These are phyloP conservation scores for Heterodera schachtii DNA, from an alignment of 1,140 invertebrate species.

Conservation along the genomic window DNA sequence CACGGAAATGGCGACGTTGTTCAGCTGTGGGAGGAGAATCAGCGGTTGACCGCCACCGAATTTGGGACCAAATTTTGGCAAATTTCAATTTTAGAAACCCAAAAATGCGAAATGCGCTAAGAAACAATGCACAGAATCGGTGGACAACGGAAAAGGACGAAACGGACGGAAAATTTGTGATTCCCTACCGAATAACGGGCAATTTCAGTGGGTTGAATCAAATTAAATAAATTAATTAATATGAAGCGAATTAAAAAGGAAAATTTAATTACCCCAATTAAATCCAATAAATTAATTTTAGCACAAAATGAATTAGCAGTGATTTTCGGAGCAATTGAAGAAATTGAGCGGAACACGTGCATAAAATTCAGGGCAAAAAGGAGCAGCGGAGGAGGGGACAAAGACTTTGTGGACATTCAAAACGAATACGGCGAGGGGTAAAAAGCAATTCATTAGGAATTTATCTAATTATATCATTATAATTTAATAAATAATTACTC, in stretches of 20 bases:
- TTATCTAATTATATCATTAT: too few species aligned
- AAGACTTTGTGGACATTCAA: slow-evolving; percentile 37
- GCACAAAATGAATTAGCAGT: background rate
- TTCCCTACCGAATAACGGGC: slow-evolving; percentile 33
- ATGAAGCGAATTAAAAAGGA: background rate
- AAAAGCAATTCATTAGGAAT: too few species aligned
- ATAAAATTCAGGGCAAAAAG: slow-evolving; percentile 29
- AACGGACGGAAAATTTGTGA: slow-evolving; percentile 31
- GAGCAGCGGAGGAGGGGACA: slow-evolving; percentile 18
- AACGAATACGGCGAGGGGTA: slow-evolving; percentile 37
- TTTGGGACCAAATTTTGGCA: background rate
- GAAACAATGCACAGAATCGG: slow-evolving; percentile 18
- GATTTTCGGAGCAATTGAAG: background rate
- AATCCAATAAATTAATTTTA: background rate
- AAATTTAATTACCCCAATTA: background rate
- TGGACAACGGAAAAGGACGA: slow-evolving; percentile 24
- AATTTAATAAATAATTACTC: too few species aligned
- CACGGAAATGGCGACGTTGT: background rate
- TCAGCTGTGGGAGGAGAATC: slow-evolving; percentile 4
- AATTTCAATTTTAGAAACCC: background rate
- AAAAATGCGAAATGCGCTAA: slow-evolving; percentile 32
- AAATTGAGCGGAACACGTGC: slow-evolving; percentile 23
- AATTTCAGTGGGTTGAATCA: slow-evolving; percentile 23
- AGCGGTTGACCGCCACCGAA: background rate
- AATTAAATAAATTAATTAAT: background rate